Evolutionary conservation across 2,797 vertebrate species (phyloP).

Genomic region (Takifugu ocellatus): DNA sequence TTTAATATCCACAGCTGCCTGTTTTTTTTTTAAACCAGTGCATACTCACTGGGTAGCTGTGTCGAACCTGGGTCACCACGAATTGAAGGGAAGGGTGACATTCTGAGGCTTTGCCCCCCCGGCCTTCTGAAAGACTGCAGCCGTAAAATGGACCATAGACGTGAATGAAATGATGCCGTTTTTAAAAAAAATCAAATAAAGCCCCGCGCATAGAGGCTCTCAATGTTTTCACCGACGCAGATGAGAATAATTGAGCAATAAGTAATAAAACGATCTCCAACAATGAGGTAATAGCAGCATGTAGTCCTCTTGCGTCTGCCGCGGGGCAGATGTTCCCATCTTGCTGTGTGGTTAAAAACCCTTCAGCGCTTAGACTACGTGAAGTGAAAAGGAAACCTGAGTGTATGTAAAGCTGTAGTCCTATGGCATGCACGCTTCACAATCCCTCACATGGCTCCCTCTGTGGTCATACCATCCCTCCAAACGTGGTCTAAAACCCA

Average conservation of each 20-base stretch:
- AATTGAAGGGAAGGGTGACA: no score
- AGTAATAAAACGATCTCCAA: conserved; percentile 24
- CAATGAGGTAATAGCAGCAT: conserved; percentile 36
- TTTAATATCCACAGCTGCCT: no score
- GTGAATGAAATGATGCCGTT: neutral
- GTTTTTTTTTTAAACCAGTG: no score
- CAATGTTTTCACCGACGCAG: conserved; percentile 13
- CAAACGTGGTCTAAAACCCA: conserved; percentile 23
- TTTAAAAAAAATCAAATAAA: conserved; percentile 8
- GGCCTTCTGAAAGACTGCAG: no score
- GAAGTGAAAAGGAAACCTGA: conserved; percentile 47
- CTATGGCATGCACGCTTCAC: conserved; percentile 21
- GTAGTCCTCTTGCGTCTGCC: neutral
- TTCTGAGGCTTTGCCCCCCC: no score
- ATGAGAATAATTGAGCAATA: conserved; percentile 32
- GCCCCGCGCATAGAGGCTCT: conserved; percentile 9
- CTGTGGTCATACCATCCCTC: conserved; percentile 40
- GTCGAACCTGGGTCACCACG: no score
- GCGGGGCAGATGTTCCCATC: conserved; percentile 37
- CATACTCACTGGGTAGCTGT: no score
- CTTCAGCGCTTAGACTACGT: conserved; percentile 44
- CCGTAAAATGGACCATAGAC: no score
- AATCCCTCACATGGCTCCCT: conserved; percentile 36
- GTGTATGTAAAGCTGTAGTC: conserved; percentile 28
- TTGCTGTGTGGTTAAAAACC: conserved; percentile 4